phyloP scores from a whole-genome alignment of 1,140 invertebrate species.

The Harlomillsia oculata region DNA sequence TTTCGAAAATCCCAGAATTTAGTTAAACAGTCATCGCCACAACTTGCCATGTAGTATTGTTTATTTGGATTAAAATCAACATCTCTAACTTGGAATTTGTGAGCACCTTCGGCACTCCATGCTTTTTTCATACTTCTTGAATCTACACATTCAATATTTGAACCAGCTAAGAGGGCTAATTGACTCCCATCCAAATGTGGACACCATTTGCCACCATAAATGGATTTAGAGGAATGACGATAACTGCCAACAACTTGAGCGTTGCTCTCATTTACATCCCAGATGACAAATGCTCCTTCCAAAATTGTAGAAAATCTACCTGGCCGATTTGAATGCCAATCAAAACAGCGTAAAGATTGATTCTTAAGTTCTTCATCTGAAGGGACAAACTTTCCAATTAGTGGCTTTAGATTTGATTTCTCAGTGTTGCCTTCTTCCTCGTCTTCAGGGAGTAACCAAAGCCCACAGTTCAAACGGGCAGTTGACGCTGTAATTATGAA shows the following conservation, averaged over 20 bases:
- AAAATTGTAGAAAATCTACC: constrained; percentile 60
- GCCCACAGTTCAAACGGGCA: constrained; percentile 19
- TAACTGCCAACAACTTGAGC: constrained; percentile 42
- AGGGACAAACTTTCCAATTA: constrained; percentile 49
- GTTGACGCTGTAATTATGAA: constrained; percentile 14
- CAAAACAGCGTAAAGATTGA: constrained; percentile 59
- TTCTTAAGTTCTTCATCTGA: constrained; percentile 52
- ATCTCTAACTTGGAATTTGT: constrained; percentile 56
- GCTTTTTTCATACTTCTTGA: constrained; percentile 60
- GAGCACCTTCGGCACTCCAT: constrained; percentile 76
- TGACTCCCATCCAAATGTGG: constrained; percentile 80
- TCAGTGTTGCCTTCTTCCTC: constrained; percentile 2
- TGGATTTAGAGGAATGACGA: constrained; percentile 44
- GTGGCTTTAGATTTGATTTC: too few species aligned
- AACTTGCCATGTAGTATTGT: constrained; percentile 84
- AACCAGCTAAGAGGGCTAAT: constrained; percentile 73
- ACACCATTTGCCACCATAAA: constrained; percentile 83
- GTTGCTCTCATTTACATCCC: constrained; percentile 48
- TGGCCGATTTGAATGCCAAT: constrained; percentile 75
- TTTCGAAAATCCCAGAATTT: constrained; percentile 95
- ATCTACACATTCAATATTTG: constrained; percentile 77
- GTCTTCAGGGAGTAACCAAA: constrained; percentile 36
- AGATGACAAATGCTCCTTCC: constrained; percentile 58
- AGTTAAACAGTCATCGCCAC: constrained; percentile 86
- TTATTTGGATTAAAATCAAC: constrained; percentile 95